Evolutionary conservation across 2,888 invertebrate genomes (phyloP), one percentile per base, ranked within the genome.

Genomic region (Acronicta psi): DNA sequence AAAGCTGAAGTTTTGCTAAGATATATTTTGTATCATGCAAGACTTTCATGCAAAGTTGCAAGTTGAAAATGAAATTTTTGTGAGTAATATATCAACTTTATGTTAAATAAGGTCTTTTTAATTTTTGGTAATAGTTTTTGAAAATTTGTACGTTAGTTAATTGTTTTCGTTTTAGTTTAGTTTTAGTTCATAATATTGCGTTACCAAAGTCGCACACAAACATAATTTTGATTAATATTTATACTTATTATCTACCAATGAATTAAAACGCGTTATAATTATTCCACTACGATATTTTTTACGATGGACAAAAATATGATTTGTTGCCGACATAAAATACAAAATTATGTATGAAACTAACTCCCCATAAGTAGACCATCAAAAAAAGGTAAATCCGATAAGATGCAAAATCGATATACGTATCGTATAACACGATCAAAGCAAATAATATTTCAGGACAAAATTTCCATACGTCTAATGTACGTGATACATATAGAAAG

Each of bases 381-480:
- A 16, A 29, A 37, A 46, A 34, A 63, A 55, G 44, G 34, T 42
- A 56, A 61, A 59, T 57, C 50, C 55, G 52, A 43, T 46, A 45
- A 54, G 50, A 53, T 44, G 51, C 41, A 45, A 58, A 73, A 68
- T 61, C 55, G 50, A 58, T 61, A 16, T 45, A 65, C 71, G 74
- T 79, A 59, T 69, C 60, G 50, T 49, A 73, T 75, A 74, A 77
- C 77, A 77, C 66, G 83, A 84, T 89, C 85, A 85, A 82, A 87
- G 85, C 83, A 88, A 89, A 90, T 89, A 85, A 88, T 86, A 86
- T 86, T 87, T 85, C 78, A 78, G 81, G 79, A 68, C 78, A 77
- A 74, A 85, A 91, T 92, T 90, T 89, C 87, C 91, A 91, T 92
- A 89, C 83, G 84, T 82, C 88, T 90, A 90, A 91, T 91, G 87